A percentile compares a stretch with the other conserved stretches of the same genome.
phyloP scores from a whole-genome alignment of 2,888 invertebrate genomes.

The Amblyjoppa fuscipennis region DNA sequence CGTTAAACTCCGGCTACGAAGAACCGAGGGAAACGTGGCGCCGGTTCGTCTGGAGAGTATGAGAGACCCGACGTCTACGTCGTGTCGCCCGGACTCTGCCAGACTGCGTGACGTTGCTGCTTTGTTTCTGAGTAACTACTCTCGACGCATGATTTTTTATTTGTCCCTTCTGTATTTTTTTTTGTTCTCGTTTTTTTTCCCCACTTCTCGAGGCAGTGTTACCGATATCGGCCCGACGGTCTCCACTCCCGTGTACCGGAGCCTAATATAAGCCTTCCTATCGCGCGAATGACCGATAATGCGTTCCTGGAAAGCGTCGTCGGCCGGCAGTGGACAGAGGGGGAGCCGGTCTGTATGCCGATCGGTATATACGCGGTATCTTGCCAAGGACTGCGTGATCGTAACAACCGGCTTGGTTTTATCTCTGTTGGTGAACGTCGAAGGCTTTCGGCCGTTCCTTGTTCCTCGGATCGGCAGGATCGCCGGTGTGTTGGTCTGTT shows the following conservation, averaged over 20 bases:
- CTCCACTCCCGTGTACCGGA: neutral
- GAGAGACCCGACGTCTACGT: conserved; percentile 30
- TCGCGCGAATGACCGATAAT: conserved; percentile 12
- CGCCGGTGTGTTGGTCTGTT: conserved; percentile 37
- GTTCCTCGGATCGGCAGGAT: conserved; percentile 11
- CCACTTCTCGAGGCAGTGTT: neutral
- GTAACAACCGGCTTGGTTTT: conserved; percentile 40
- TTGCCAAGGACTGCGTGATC: conserved; percentile 24
- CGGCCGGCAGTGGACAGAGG: conserved; percentile 41
- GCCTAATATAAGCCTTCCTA: conserved; percentile 7
- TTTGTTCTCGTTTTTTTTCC: conserved; percentile 25
- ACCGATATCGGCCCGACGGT: conserved; percentile 15
- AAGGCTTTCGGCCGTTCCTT: conserved; percentile 21
- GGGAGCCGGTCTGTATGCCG: conserved; percentile 15
- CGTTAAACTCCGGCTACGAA: conserved; percentile 51
- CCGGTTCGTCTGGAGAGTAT: conserved; percentile 53
- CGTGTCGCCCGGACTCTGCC: conserved; percentile 30
- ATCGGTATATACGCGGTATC: conserved; percentile 5
- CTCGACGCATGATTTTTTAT: conserved; percentile 21
- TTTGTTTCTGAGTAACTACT: conserved; percentile 46
- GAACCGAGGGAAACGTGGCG: conserved; percentile 57
- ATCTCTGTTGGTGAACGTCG: conserved; percentile 43
- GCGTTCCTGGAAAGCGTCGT: conserved; percentile 43
- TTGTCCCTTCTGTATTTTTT: conserved; percentile 3
- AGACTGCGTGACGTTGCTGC: conserved; percentile 55